These are phyloP conservation scores for Hirtodrosophila confusa DNA, from an alignment of 2,888 invertebrate genomes.

Conservation along the genomic window DNA sequence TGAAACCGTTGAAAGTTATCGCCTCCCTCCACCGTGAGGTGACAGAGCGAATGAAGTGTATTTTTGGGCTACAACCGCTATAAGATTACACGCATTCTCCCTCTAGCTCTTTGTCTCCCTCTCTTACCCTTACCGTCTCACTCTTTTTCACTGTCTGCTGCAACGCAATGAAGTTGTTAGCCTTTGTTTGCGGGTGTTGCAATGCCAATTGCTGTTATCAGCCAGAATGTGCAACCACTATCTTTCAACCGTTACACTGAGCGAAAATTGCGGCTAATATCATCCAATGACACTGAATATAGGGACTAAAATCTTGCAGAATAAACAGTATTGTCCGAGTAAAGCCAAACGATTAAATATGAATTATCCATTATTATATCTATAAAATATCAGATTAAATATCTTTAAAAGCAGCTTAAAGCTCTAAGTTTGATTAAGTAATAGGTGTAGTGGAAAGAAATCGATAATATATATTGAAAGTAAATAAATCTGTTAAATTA, in stretches of 20 bases:
- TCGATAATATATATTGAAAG: too few species aligned
- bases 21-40: conserved; percentile 53
- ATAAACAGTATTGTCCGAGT: not conserved
- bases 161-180: conserved; percentile 48
- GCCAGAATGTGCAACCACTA: conserved; percentile 31
- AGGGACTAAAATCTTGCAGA: too few species aligned
- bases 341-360: too few species aligned
- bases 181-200: conserved; percentile 38
- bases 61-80: conserved; percentile 48
- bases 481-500: too few species aligned
- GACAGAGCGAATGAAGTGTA: conserved; percentile 46
- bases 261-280: not conserved
- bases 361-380: too few species aligned
- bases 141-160: conserved; percentile 1
- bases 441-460: too few species aligned
- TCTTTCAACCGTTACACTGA: conserved; percentile 28
- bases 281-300: too few species aligned
- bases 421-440: too few species aligned
- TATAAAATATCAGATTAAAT: too few species aligned
- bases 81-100: conserved; percentile 50
- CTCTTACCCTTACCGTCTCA: too few species aligned
- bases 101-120: not conserved
- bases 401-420: too few species aligned
- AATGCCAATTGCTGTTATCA: conserved; percentile 54
- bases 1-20: conserved; percentile 80